Percentiles rank a stretch among this genome's conserved stretches.
These are phyloP conservation scores for Halictus rubicundus DNA, from an alignment of 1,140 invertebrate species.

Conservation along the genomic window DNA sequence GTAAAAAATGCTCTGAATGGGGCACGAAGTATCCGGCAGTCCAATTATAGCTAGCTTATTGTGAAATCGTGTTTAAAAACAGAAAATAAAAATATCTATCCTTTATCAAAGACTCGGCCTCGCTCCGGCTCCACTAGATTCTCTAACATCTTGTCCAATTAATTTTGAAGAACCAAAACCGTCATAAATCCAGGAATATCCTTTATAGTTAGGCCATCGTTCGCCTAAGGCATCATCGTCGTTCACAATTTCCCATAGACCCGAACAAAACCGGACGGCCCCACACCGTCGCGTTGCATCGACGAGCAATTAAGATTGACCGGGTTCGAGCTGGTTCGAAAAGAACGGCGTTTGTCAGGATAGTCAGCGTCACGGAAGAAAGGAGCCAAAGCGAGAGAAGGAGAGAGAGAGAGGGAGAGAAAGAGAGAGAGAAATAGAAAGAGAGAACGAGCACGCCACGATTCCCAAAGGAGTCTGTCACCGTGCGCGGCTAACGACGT, in stretches of 20 bases:
- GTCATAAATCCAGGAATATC: too few relatives aligned
- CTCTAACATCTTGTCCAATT: too few relatives aligned
- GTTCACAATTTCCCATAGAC: neutral
- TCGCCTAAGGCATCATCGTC: neutral
- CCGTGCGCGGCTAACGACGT: slow-evolving; percentile 30
- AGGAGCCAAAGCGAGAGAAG: neutral
- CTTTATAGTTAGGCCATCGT: neutral
- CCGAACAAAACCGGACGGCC: neutral
- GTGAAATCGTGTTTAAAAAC: too few relatives aligned
- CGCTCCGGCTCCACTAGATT: too few relatives aligned
- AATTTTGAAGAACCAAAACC: too few relatives aligned
- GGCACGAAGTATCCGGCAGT: too few relatives aligned
- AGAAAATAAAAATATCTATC: too few relatives aligned
- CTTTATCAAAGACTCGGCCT: too few relatives aligned
- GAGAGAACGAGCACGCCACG: neutral
- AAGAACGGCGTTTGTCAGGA: neutral
- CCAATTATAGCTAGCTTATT: too few relatives aligned
- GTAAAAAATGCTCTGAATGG: too few relatives aligned
- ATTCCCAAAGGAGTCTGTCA: slow-evolving; percentile 36
- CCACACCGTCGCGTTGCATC: neutral
- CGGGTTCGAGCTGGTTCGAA: neutral
- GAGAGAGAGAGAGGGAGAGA: too few relatives aligned
- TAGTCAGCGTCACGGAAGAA: slow-evolving; percentile 42
- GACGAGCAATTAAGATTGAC: neutral
- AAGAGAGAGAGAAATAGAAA: too few relatives aligned